Conservation (phyloP, 2,797 vertebrate species). For the Mionectes olivaceus region DNA sequence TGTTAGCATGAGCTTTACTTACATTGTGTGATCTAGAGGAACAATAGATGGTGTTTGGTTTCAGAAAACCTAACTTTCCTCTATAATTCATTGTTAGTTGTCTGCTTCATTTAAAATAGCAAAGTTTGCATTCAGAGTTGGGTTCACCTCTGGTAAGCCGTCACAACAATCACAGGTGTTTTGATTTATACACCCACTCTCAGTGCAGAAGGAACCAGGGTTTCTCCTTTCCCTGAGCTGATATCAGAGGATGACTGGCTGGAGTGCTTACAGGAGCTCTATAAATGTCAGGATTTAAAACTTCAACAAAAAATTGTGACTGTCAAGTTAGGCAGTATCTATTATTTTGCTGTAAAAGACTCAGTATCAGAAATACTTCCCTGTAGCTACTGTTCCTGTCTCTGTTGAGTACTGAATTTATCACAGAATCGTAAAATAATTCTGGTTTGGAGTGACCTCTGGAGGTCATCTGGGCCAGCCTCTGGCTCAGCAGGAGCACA, state of each 20-base stretch:
- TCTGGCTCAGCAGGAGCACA: neutral
- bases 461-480: neutral
- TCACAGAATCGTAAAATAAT: neutral
- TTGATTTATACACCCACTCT: neutral
- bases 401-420: neutral
- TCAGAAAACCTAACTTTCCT: neutral
- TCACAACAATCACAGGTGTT: neutral
- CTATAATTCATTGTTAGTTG: neutral
- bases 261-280: neutral
- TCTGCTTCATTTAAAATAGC: neutral
- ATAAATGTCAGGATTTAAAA: neutral
- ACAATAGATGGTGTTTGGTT: neutral
- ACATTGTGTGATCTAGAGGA: neutral
- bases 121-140: neutral
- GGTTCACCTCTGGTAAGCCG: neutral
- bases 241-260: neutral
- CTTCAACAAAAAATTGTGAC: neutral
- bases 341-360: neutral
- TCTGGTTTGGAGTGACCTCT: neutral
- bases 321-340: neutral
- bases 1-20: neutral
- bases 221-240: neutral
- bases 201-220: neutral
- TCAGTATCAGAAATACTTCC: neutral
- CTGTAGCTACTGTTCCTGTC: neutral